A percentile compares a stretch with the other conserved stretches of the same genome.
These are phyloP conservation scores for Pseudochirops cupreus DNA, from an alignment of 2,797 vertebrate genomes.

Conservation along the genomic window DNA sequence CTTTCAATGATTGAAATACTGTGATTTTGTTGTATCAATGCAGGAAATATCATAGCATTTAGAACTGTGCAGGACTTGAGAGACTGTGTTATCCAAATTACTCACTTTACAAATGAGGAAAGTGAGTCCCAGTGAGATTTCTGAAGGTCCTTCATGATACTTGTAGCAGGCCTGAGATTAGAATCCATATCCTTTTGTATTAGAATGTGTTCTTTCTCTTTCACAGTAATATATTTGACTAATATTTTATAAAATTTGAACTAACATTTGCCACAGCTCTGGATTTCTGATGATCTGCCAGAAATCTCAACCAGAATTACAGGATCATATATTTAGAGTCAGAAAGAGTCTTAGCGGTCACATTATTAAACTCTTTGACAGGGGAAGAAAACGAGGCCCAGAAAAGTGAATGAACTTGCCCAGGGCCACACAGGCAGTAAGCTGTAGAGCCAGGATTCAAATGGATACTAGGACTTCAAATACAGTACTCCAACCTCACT, in stretches of 20 bases:
- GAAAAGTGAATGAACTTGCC: neutral
- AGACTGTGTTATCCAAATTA: neutral
- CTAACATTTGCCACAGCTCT: neutral
- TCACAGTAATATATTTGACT: neutral
- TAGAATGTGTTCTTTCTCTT: neutral
- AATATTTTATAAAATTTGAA: neutral
- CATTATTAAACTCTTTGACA: neutral
- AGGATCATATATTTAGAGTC: neutral
- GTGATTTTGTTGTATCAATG: neutral
- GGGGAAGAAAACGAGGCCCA: neutral
- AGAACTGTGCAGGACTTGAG: neutral
- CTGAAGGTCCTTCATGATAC: neutral
- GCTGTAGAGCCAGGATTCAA: neutral
- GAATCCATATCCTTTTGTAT: neutral
- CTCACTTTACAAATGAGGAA: too few relatives aligned
- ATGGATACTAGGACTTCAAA: neutral
- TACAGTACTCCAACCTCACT: neutral
- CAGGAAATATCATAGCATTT: neutral
- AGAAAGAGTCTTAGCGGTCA: neutral
- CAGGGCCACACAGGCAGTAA: neutral
- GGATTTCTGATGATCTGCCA: neutral
- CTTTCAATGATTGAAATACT: neutral
- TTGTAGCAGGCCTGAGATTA: neutral
- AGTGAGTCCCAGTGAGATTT: neutral
- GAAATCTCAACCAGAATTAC: neutral